phyloP scores from a whole-genome alignment of 2,888 invertebrate genomes.

The Epinotia bilunana region DNA sequence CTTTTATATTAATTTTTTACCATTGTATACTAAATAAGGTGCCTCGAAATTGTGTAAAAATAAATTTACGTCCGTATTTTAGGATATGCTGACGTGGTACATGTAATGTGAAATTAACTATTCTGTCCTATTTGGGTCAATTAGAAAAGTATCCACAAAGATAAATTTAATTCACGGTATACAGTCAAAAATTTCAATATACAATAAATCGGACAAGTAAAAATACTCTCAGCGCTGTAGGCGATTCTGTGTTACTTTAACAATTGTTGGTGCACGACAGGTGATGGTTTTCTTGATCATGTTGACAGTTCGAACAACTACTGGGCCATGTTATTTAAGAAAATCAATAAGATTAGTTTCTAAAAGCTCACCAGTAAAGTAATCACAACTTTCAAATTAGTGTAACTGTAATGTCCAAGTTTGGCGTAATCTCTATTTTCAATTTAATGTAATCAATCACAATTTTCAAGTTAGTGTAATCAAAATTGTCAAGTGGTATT shows the following conservation, averaged over 20 bases:
- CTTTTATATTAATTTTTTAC: conserved; percentile 72
- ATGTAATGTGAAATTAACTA: conserved; percentile 59
- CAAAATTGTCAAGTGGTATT: too few relatives aligned
- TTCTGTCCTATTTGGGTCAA: conserved; percentile 34
- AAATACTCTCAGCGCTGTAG: conserved; percentile 3
- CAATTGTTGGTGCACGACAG: neutral
- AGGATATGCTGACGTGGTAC: conserved; percentile 64
- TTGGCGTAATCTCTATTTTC: neutral
- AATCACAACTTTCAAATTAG: neutral
- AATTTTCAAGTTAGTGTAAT: too few relatives aligned
- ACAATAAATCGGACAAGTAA: conserved; percentile 12
- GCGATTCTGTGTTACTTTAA: neutral
- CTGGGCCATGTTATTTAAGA: neutral
- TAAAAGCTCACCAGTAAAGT: neutral
- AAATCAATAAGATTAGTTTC: neutral
- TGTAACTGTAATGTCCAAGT: neutral
- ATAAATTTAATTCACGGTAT: conserved; percentile 20
- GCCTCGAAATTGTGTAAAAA: conserved; percentile 78
- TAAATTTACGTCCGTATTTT: conserved; percentile 67
- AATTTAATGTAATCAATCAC: neutral
- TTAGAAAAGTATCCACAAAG: conserved; percentile 11
- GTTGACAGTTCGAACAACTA: neutral
- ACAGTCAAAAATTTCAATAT: conserved; percentile 18
- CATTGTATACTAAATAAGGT: conserved; percentile 77
- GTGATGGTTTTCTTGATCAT: neutral